These are phyloP conservation scores for Pristis pectinata DNA, from an alignment of 2,797 vertebrate species.

Conservation along the genomic window DNA sequence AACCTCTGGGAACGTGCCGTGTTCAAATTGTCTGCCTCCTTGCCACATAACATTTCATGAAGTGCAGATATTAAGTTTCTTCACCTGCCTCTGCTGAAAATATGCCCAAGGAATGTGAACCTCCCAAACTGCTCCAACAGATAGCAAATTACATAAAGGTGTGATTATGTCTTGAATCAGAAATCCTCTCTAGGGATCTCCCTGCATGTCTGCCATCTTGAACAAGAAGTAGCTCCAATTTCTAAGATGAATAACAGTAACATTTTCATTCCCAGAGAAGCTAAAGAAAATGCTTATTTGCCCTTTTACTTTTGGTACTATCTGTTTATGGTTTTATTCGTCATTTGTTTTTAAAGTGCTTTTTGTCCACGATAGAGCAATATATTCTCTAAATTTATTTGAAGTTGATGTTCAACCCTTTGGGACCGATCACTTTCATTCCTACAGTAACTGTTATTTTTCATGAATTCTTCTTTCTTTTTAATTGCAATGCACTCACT, in stretches of 20 bases:
- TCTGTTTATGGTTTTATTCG: not conserved
- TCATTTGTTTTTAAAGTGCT: not conserved
- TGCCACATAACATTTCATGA: not conserved
- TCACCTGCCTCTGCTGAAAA: not conserved
- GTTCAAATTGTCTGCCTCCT: not conserved
- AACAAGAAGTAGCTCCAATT: no score
- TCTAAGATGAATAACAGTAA: not conserved
- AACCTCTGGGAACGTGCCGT: not conserved
- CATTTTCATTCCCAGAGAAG: not conserved
- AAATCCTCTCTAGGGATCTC: not conserved
- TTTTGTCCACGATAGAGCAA: not conserved
- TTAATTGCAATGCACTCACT: no score
- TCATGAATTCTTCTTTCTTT: not conserved
- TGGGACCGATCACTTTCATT: not conserved
- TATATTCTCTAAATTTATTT: not conserved
- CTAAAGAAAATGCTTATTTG: not conserved
- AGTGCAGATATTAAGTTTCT: no score
- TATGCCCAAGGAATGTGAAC: not conserved
- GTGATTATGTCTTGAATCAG: not conserved
- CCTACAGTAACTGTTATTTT: not conserved
- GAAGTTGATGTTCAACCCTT: not conserved
- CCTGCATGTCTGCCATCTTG: not conserved
- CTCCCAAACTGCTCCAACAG: not conserved
- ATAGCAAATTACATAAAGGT: not conserved
- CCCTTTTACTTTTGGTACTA: not conserved